Base-by-base conservation (phyloP, 2,888 invertebrate species). In the Catocala nupta region DNA sequence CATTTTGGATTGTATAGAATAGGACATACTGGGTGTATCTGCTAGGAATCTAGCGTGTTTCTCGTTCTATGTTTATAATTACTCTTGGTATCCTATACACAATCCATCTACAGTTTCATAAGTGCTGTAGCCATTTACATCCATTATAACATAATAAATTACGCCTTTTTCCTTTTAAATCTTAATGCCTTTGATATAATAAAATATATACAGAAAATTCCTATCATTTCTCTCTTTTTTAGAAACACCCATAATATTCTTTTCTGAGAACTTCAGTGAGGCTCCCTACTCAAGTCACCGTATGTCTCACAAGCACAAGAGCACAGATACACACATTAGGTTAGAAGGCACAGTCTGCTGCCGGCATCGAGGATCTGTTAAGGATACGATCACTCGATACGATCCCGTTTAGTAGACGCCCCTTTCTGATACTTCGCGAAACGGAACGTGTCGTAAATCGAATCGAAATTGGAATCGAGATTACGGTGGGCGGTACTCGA, bases 361-460 rank as follows among this genome's bases (percentile, higher is more conserved):
- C 76, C 76, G 75, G 79, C 81, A 77, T 79, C 79, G 77, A 77
- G 84, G 83, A 86, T 85, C 85, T 84, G 85, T 84, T 85, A 86
- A 84, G 82, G 87, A 84, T 83, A 80, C 85, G 85, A 89, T 88
- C 87, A 86, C 80, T 86, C 84, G 83, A 82, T 79, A 78, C 82
- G 82, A 78, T 70, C 78, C 76, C 86, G 84, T 85, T 88, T 82
- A 85, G 82, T 80, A 78, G 80, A 87, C 90, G 89, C 89, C 90
- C 78, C 81, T 88, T 88, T 84, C 88, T 85, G 84, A 85, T 89
- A 86, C 88, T 81, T 79, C 82, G 77, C 81, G 81, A 84, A 85
- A 86, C 85, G 75, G 80, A 77, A 81, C 77, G 80, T 78, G 76
- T 81, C 81, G 81, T 81, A 84, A 84, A 84, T 84, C 80, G 85